Base-by-base conservation (phyloP, 2,888 invertebrate species). In the Agrotis exclamationis region DNA sequence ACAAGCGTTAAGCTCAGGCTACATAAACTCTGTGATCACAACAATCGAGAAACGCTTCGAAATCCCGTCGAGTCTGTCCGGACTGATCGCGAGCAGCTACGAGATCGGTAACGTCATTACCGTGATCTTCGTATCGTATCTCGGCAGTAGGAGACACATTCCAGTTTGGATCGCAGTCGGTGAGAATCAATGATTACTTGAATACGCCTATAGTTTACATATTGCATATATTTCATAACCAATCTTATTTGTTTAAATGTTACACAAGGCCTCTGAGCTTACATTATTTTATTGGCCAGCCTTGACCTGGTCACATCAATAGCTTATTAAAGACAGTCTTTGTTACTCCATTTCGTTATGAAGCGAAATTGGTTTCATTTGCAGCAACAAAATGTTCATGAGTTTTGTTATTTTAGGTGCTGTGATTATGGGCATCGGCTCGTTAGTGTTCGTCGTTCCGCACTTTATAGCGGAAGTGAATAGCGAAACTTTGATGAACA, bases 41-140 rank as follows among this genome's bases (percentile, higher is more conserved):
- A 99, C 99, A 70, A 99, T 99, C 89, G 99, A 99, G 96, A 99
- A 99, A 94, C 97, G 99, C 81, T 98, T 98, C 91, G 99, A 99
- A 94, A 99, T 99, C 90, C 99, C 99, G 76, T 99, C 99, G 92
- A 98, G 98, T 91, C 97, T 98, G 83, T 99, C 99, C 63, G 99
- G 99, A 71, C 97, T 99, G 86, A 98, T 99, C 84, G 99, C 99
- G 71, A 99, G 99, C 88, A 98, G 99, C 87, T 99, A 99, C 93
- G 99, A 99, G 96, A 98, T 99, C 89, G 99, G 99, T 89, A 99
- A 99, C 95, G 98, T 99, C 86, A 98, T 99, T 90, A 99, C 99
- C 50, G 99, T 99, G 88, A 98, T 99, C 91, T 99, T 99, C 94
- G 99, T 99, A 86, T 99, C 99, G 90, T 99, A 99, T 93, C 97